Conservation (phyloP, 2,888 invertebrate species). For the Tachina fera region DNA sequence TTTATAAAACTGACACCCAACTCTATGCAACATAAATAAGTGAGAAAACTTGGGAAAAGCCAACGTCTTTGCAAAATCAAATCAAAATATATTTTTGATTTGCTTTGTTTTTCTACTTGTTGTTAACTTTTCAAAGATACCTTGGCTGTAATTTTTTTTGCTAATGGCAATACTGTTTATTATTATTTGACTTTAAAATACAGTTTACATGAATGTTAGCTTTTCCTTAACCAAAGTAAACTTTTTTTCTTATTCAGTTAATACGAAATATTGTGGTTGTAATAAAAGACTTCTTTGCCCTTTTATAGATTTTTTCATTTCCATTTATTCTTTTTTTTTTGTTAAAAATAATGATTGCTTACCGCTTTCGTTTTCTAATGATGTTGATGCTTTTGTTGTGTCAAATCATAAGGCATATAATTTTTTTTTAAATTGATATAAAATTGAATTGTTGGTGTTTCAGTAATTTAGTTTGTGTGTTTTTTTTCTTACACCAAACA, state of each 20-base stretch:
- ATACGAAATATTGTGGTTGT: slow-evolving; percentile 53
- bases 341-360: slow-evolving; percentile 34
- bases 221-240: slow-evolving; percentile 8
- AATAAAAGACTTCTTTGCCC: slow-evolving; percentile 7
- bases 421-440: slow-evolving; percentile 63
- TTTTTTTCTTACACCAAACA: slow-evolving; percentile 71
- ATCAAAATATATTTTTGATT: too few relatives aligned
- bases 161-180: slow-evolving; percentile 1
- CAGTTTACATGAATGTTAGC: slow-evolving; percentile 47
- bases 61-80: too few relatives aligned
- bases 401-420: slow-evolving; percentile 52
- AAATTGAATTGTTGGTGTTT: slow-evolving; percentile 79
- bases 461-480: slow-evolving; percentile 75
- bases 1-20: too few relatives aligned
- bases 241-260: slow-evolving; percentile 5
- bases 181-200: slow-evolving; percentile 62
- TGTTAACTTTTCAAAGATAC: too few relatives aligned
- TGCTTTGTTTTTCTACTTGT: too few relatives aligned
- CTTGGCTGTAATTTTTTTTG: too few relatives aligned
- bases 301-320: neutral
- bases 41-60: too few relatives aligned
- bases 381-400: slow-evolving; percentile 20
- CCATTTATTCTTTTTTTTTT: neutral
- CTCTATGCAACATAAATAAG: too few relatives aligned
- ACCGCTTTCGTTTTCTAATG: slow-evolving; percentile 38